Conservation (phyloP, 2,888 invertebrate species). For the Drosophila siamana region DNA sequence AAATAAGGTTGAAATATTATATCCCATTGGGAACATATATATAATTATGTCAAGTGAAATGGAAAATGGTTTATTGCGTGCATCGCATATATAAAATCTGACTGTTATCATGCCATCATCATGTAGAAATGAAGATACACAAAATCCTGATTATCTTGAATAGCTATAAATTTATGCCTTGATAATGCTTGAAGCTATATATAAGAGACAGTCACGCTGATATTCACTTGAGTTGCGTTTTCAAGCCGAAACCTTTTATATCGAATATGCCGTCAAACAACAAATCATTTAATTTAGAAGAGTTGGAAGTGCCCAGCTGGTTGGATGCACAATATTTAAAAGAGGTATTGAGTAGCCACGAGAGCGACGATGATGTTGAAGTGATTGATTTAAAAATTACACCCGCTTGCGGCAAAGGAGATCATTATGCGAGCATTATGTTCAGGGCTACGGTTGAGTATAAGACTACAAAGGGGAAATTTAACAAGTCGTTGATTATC, state of each 20-base stretch:
- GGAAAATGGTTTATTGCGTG: background rate
- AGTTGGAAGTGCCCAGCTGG: slow-evolving; percentile 25
- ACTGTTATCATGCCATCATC: slow-evolving; percentile 7
- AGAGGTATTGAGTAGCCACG: slow-evolving; percentile 6
- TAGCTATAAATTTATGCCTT: slow-evolving; percentile 27
- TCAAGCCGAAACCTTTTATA: slow-evolving; percentile 11
- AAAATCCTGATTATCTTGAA: background rate
- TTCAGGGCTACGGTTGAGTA: slow-evolving; percentile 51
- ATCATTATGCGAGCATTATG: slow-evolving; percentile 70
- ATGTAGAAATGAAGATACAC: slow-evolving; percentile 16
- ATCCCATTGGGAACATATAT: too few species aligned
- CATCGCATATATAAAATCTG: background rate
- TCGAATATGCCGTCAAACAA: slow-evolving; percentile 15
- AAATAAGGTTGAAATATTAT: too few species aligned
- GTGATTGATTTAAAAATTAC: slow-evolving; percentile 33
- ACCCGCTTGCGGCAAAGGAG: slow-evolving; percentile 58
- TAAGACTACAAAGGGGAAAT: slow-evolving; percentile 43
- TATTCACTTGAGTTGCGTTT: slow-evolving; percentile 16
- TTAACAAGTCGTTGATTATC: slow-evolving; percentile 57
- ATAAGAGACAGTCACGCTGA: slow-evolving; percentile 25
- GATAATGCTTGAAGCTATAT: slow-evolving; percentile 35
- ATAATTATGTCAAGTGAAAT: background rate
- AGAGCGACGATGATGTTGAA: slow-evolving; percentile 10
- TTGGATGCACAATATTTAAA: slow-evolving; percentile 11
- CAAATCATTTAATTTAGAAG: slow-evolving; percentile 25